Evolutionary conservation across 2,888 invertebrate genomes (phyloP).

Genomic region (Catocala nupta): DNA sequence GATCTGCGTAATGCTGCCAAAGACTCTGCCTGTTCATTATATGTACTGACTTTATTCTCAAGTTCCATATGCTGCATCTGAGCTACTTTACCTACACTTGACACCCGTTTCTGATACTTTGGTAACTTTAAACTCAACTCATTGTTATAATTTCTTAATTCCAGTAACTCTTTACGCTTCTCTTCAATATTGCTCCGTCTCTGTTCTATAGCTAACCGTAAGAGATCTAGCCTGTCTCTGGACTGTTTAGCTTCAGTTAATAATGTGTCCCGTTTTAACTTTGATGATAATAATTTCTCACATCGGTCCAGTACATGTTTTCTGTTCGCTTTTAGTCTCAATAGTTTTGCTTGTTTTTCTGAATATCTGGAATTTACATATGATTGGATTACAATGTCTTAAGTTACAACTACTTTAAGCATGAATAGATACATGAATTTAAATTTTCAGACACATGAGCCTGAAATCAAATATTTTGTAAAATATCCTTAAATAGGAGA

Average conservation of each 20-base stretch:
- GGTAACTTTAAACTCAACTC: conserved; percentile 76
- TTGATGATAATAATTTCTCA: conserved; percentile 72
- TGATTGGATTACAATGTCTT: neutral
- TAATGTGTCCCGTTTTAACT: conserved; percentile 75
- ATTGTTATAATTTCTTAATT: conserved; percentile 69
- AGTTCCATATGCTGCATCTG: conserved; percentile 71
- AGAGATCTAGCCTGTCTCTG: conserved; percentile 75
- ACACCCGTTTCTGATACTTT: conserved; percentile 78
- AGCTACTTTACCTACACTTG: conserved; percentile 70
- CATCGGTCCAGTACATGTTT: conserved; percentile 87
- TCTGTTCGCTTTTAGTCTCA: conserved; percentile 87
- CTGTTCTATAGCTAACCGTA: conserved; percentile 80
- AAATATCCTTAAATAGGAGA: too few relatives aligned
- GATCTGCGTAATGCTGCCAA: conserved; percentile 75
- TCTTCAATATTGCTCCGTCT: conserved; percentile 70
- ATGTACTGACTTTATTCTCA: conserved; percentile 66
- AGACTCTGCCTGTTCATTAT: conserved; percentile 68
- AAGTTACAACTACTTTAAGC: too few relatives aligned
- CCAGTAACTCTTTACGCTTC: conserved; percentile 64
- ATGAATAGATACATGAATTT: too few relatives aligned
- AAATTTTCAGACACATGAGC: too few relatives aligned
- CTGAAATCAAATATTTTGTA: too few relatives aligned
- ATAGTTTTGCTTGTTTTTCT: conserved; percentile 89
- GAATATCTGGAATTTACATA: conserved; percentile 83
- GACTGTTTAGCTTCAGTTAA: conserved; percentile 78